A percentile compares a stretch with the other conserved stretches of the same genome.
Conservation (phyloP, 2,797 vertebrate species). For the Capromys pilorides region DNA sequence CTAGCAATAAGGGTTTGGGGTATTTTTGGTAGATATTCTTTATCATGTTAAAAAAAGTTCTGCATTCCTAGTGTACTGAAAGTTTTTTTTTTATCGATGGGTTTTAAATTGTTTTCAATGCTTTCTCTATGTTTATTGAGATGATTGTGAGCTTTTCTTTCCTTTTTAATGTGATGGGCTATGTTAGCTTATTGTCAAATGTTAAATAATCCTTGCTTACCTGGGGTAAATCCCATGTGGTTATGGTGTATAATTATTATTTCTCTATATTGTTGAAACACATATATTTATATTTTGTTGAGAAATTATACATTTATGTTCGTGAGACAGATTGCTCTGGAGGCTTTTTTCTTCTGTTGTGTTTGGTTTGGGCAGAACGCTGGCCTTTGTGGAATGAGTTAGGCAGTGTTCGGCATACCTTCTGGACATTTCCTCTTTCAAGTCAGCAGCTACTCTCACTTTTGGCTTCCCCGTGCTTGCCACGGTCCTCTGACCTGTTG, state of each 20-base stretch:
- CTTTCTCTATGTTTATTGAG: background rate
- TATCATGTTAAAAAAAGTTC: background rate
- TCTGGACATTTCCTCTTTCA: conserved; percentile 35
- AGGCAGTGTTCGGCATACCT: background rate
- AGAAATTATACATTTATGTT: background rate
- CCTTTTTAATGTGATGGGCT: background rate
- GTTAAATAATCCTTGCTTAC: background rate
- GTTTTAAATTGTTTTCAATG: background rate
- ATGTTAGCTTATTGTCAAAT: background rate
- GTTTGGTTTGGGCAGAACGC: background rate
- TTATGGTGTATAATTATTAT: background rate
- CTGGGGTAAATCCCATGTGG: background rate
- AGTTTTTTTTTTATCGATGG: background rate
- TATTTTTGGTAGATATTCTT: background rate
- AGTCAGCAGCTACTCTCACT: background rate
- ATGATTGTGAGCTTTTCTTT: background rate
- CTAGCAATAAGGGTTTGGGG: background rate
- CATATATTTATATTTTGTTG: background rate
- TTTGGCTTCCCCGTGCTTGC: conserved; percentile 4
- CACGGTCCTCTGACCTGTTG: background rate
- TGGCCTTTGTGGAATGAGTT: background rate
- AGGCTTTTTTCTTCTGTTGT: background rate
- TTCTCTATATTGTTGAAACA: background rate
- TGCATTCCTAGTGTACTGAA: background rate
- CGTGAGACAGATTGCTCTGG: background rate